A percentile compares a stretch with the other conserved stretches of the same genome.
Evolutionary conservation across 2,797 vertebrate species (phyloP).

Genomic region (Gephyroberyx darwinii): DNA sequence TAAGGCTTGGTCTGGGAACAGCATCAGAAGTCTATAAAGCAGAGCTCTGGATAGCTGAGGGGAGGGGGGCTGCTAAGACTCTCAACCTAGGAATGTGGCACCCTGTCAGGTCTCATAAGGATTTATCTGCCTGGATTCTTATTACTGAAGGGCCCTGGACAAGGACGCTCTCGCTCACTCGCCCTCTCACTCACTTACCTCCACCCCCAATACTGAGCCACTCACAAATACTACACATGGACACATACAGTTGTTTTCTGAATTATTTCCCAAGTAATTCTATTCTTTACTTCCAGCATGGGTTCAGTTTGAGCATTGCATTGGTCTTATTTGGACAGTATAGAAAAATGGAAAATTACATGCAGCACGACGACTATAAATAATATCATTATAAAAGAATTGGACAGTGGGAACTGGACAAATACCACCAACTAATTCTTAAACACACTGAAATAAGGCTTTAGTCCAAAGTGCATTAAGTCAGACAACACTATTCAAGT

Average conservation of each 20-base stretch:
- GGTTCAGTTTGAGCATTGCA: background rate
- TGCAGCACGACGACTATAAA: no score
- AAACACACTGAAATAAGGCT: background rate
- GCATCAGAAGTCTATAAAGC: constrained; percentile 66
- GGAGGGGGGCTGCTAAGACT: constrained; percentile 67
- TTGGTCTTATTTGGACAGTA: background rate
- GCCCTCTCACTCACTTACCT: constrained; percentile 39
- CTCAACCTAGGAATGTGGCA: constrained; percentile 76
- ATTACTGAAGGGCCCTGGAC: constrained; percentile 68
- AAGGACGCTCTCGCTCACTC: constrained; percentile 57
- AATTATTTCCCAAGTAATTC: constrained; percentile 13
- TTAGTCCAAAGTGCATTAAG: background rate
- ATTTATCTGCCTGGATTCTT: constrained; percentile 77
- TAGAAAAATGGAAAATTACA: background rate
- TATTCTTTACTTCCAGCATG: constrained; percentile 6
- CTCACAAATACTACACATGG: constrained; percentile 24
- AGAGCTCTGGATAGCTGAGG: constrained; percentile 46
- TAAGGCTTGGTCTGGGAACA: constrained; percentile 49
- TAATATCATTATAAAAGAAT: no score
- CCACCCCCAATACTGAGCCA: constrained; percentile 23
- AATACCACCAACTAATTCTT: background rate
- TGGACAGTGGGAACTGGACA: no score
- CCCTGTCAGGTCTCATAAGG: constrained; percentile 79
- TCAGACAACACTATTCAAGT: no score
- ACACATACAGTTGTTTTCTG: constrained; percentile 24